Conservation (phyloP, 2,888 invertebrate genomes). For the Lypha dubia region DNA sequence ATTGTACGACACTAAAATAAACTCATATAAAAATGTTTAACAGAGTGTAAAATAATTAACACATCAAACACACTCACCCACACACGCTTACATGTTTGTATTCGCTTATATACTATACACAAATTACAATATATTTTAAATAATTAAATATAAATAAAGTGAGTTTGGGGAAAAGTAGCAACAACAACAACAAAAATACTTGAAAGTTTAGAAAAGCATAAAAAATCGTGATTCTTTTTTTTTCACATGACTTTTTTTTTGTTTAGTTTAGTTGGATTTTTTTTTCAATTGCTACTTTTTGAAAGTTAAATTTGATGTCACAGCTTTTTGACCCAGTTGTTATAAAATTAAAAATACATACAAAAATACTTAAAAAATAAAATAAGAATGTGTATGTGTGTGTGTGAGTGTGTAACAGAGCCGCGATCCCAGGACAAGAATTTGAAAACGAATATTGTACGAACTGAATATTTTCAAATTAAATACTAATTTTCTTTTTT, state of each 20-base stretch:
- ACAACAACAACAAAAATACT: constrained; percentile 15
- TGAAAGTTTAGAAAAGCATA: constrained; percentile 24
- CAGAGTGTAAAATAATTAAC: constrained; percentile 62
- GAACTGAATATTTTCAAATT: no score
- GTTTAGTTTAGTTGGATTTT: constrained; percentile 1
- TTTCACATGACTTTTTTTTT: not conserved
- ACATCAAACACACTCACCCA: constrained; percentile 27
- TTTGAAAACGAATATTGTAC: no score
- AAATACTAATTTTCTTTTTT: no score
- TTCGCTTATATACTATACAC: not conserved
- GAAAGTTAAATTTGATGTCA: constrained; percentile 51
- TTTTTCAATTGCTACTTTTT: constrained; percentile 40
- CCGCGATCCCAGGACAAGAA: no score
- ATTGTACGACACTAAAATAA: constrained; percentile 36
- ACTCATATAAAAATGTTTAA: constrained; percentile 50
- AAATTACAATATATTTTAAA: constrained; percentile 44
- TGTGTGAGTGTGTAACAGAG: not conserved
- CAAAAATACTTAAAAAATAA: not conserved
- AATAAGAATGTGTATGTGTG: not conserved
- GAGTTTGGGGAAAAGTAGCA: not conserved
- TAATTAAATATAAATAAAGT: constrained; percentile 9
- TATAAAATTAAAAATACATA: not conserved
- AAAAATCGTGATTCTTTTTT: constrained; percentile 24
- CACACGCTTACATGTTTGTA: not conserved
- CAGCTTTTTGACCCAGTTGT: constrained; percentile 57